phyloP scores from a whole-genome alignment of 2,113 vertebrate genomes.

The Lathamus discolor region DNA sequence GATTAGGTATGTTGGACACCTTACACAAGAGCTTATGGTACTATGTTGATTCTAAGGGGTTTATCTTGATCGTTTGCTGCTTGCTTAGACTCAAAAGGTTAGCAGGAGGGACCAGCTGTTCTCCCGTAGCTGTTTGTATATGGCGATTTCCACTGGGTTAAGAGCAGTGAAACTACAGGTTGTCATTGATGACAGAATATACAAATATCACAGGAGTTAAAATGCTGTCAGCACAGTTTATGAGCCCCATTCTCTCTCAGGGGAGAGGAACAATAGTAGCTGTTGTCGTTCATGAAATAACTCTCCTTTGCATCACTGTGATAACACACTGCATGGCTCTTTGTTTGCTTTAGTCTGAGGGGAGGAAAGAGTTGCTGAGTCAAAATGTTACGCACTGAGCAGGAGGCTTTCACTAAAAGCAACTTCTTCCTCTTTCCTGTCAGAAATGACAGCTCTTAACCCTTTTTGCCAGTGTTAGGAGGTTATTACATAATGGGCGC shows the following conservation, averaged over 20 bases:
- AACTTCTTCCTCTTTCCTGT: neutral
- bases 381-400: neutral
- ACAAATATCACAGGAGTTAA: accelerated
- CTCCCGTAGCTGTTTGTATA: neutral
- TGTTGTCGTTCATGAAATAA: neutral
- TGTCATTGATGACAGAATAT: neutral
- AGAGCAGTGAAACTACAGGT: neutral
- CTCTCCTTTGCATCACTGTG: neutral
- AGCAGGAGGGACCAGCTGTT: neutral
- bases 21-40: neutral
- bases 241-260: neutral
- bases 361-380: neutral
- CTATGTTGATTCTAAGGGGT: neutral
- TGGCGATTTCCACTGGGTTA: accelerated
- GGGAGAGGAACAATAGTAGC: neutral
- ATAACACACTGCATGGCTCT: neutral
- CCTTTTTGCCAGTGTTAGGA: neutral
- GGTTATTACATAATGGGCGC: accelerated
- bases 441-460: neutral
- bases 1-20: neutral
- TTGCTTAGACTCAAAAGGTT: neutral
- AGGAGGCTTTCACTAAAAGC: neutral
- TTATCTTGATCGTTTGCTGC: neutral
- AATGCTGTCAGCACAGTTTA: neutral
- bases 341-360: neutral